Evolutionary conservation across 64 coral and sea anemone genomes (phyloP).

Genomic region (Hydrozoanthus tunicans): DNA sequence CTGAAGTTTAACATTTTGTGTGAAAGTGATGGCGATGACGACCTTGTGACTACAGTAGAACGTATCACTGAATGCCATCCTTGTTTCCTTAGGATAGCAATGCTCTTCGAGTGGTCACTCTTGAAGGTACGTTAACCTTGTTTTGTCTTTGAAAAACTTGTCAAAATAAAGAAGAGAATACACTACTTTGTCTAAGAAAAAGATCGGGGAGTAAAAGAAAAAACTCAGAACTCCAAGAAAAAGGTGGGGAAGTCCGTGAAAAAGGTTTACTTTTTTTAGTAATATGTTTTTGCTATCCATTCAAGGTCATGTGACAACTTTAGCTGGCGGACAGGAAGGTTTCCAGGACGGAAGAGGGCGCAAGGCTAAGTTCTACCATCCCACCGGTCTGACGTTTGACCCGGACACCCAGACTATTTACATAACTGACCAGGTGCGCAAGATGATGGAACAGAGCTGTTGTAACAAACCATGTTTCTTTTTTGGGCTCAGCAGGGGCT

Average conservation of each 20-base stretch:
- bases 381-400: constrained; percentile 84
- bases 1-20: too few relatives aligned
- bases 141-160: not conserved
- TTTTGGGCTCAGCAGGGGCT: not conserved
- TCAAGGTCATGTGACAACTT: constrained; percentile 73
- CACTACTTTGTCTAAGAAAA: too few relatives aligned
- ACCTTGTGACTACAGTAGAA: too few relatives aligned
- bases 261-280: not conserved
- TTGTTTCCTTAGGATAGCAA: constrained; percentile 62
- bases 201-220: too few relatives aligned
- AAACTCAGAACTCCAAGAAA: too few relatives aligned
- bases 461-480: not conserved
- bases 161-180: too few relatives aligned
- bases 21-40: too few relatives aligned
- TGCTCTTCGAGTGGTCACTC: constrained; percentile 83
- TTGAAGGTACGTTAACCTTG: constrained; percentile 47
- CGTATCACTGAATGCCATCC: not conserved
- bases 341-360: constrained; percentile 61
- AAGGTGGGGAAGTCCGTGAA: too few relatives aligned
- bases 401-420: constrained; percentile 74
- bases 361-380: constrained; percentile 73
- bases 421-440: constrained; percentile 83
- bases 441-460: not conserved
- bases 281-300: not conserved
- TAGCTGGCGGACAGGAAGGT: constrained; percentile 75